A percentile compares a stretch with the other conserved stretches of the same genome.
phyloP scores from a whole-genome alignment of 2,797 vertebrate genomes.

The Rhodeus uyekii region DNA sequence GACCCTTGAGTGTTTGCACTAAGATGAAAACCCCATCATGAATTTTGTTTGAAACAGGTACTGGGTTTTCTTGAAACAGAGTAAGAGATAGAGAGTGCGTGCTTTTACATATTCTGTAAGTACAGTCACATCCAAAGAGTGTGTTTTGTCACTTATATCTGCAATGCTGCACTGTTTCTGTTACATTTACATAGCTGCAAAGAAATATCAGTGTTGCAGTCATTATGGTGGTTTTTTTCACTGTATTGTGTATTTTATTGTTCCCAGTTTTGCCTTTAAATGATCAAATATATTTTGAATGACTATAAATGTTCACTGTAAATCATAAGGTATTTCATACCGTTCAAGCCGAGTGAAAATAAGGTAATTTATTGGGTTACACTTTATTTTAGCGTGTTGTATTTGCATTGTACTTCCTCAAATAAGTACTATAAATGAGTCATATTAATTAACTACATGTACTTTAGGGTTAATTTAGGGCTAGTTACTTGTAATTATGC shows the following conservation, averaged over 20 bases:
- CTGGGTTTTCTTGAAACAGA: conserved; percentile 1
- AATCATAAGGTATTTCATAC: not conserved
- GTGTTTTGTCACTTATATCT: not conserved
- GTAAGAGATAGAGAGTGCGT: not conserved
- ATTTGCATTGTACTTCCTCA: not conserved
- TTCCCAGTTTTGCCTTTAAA: not conserved
- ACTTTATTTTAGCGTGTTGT: too few species aligned
- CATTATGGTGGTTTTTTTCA: not conserved
- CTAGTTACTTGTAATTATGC: not conserved
- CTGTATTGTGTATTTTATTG: not conserved
- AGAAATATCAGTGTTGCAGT: not conserved
- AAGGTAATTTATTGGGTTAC: not conserved
- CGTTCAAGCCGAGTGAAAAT: not conserved
- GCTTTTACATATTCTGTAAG: not conserved
- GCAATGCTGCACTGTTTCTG: not conserved
- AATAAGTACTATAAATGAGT: too few species aligned
- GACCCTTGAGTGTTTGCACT: not conserved
- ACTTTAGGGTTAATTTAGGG: too few species aligned
- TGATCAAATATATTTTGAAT: too few species aligned
- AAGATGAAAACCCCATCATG: not conserved
- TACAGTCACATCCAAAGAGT: not conserved
- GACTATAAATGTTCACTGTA: too few species aligned
- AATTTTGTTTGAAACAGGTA: too few species aligned
- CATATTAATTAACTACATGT: too few species aligned
- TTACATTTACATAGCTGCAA: not conserved